Base-by-base conservation (phyloP, 2,797 vertebrate genomes). In the Hoplostethus atlanticus region DNA sequence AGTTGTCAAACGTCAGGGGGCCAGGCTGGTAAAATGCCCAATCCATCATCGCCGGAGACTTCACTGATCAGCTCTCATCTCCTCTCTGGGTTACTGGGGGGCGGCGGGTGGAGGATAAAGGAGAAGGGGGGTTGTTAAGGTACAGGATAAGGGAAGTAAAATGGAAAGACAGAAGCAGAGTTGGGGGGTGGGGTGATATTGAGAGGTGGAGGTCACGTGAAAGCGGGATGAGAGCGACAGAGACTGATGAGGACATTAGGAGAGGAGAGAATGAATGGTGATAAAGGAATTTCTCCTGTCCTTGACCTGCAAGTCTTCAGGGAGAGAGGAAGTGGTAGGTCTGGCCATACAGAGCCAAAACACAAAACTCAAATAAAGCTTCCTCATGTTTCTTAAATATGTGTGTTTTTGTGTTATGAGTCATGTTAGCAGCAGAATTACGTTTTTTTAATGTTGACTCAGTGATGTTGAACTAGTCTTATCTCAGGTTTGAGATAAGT, bases 81-180 rank as follows among this genome's bases (percentile, higher is more conserved):
- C 73, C 25, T 64, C 46, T 21, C 54, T 70, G 67, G 25, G 51
- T 30, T 17, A 53, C 50, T 48, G 28, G 50, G 61, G 34, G 56
- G 21, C 1, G 21, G 21, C 21, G 21, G 21, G 21, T 21, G 21
- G 21, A 21, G 21, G 21, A 21, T 21, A 21, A 55, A 21, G 16
- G 30, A 13, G 9, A 59, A 30, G 30, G 68, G 34, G 11, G 36
- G 50, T 1, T 55, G 47, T 64, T 34, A 57, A 36, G 59, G 73
- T 70, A 61, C 69, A 80, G 63, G 71, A 55, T 56, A 64, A 55
- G 63, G 57, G 73, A 71, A 69, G 64, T 69, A 71, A 72, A 60
- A 17, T 13, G 17, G 28, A 16, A 0, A 36, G 51, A 10, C 42
- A 55, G 65, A 3, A 21, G 48, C 42, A 51, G 55, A 47, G 51